A percentile compares a stretch with the other conserved stretches of the same genome.
Evolutionary conservation across 2,113 vertebrate genomes (phyloP).

Genomic region (Menidia beryllina): DNA sequence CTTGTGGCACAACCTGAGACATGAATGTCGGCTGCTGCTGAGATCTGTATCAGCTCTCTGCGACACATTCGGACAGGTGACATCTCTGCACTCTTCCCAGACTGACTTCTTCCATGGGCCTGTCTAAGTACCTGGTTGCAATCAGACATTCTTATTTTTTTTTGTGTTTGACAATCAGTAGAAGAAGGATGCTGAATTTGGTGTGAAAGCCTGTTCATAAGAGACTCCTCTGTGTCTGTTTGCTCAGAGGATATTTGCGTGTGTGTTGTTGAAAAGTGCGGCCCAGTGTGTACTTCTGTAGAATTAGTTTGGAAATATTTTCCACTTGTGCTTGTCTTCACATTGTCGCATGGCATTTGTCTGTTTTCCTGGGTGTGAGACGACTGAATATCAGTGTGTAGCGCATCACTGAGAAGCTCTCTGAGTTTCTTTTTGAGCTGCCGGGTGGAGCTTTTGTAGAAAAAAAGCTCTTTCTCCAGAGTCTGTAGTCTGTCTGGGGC

Average conservation of each 20-base stretch:
- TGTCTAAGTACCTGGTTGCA: conserved; percentile 18
- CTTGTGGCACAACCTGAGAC: conserved; percentile 51
- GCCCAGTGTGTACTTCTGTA: conserved; percentile 22
- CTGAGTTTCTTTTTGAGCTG: conserved; percentile 89
- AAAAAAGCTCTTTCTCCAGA: conserved; percentile 91
- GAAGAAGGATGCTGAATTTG: conserved; percentile 10
- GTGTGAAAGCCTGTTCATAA: neutral
- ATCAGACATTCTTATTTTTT: neutral
- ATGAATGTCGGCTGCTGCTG: conserved; percentile 72
- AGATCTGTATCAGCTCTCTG: conserved; percentile 83
- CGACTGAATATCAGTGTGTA: conserved; percentile 38
- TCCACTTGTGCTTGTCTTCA: neutral
- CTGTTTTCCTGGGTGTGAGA: conserved; percentile 19
- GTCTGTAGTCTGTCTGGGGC: conserved; percentile 86
- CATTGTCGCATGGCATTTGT: conserved; percentile 10
- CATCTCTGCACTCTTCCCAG: conserved; percentile 56
- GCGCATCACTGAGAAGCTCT: conserved; percentile 67
- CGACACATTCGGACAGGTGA: conserved; percentile 82
- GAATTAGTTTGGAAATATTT: conserved; percentile 3
- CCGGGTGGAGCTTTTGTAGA: conserved; percentile 91
- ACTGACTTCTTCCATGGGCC: conserved; percentile 18
- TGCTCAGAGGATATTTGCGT: conserved; percentile 41
- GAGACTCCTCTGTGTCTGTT: conserved; percentile 12
- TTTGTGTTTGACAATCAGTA: conserved; percentile 14
- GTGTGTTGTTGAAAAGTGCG: conserved; percentile 33